phyloP scores from a whole-genome alignment of 2,797 vertebrate species.

The Jordanella pulchra region DNA sequence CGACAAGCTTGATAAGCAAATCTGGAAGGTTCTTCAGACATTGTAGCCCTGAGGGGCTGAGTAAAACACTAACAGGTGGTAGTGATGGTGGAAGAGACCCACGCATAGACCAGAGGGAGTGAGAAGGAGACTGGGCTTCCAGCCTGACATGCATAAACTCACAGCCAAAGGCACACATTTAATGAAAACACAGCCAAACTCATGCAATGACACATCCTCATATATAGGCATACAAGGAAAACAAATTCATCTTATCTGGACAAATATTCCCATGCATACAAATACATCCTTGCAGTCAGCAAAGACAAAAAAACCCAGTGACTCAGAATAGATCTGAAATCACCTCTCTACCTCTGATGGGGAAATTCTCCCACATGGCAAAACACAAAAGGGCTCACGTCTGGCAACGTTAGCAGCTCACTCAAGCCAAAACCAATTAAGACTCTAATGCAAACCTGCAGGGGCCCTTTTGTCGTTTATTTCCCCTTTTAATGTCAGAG shows the following conservation, averaged over 20 bases:
- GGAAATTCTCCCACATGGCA: constrained; percentile 76
- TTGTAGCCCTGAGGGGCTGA: constrained; percentile 65
- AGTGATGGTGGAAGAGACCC: constrained; percentile 74
- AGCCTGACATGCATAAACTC: constrained; percentile 63
- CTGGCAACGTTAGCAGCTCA: constrained; percentile 69
- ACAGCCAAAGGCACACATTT: constrained; percentile 36
- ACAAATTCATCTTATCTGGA: constrained; percentile 1
- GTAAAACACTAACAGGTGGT: constrained; percentile 80
- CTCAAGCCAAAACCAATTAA: constrained; percentile 84
- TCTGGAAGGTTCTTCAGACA: constrained; percentile 71
- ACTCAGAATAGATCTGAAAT: constrained; percentile 56
- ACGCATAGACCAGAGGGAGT: constrained; percentile 76
- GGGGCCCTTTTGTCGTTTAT: constrained; percentile 80
- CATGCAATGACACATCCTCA: constrained; percentile 49
- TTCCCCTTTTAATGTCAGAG: constrained; percentile 82
- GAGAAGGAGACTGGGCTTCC: constrained; percentile 66
- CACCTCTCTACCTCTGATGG: constrained; percentile 57
- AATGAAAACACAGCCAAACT: constrained; percentile 51
- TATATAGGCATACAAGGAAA: constrained; percentile 14
- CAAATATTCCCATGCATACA: background rate
- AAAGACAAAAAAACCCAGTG: constrained; percentile 26
- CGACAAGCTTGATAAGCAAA: constrained; percentile 74
- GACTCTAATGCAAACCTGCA: constrained; percentile 82
- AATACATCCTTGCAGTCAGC: constrained; percentile 10
- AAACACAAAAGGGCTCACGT: constrained; percentile 68